A percentile compares a stretch with the other conserved stretches of the same genome.
Evolutionary conservation across 2,888 invertebrate genomes (phyloP).

Genomic region (Isotomurus palustris): DNA sequence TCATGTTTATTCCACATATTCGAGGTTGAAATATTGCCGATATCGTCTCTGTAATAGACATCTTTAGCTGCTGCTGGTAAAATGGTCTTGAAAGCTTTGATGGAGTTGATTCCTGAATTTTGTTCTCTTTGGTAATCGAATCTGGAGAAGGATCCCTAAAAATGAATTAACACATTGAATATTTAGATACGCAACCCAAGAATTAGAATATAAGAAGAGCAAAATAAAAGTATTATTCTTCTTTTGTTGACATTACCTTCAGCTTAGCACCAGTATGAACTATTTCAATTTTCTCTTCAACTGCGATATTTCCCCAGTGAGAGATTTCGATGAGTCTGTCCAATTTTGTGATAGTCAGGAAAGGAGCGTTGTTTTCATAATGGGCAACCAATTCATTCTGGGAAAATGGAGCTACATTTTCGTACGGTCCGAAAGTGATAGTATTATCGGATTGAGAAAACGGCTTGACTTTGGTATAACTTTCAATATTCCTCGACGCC

Average conservation of each 20-base stretch:
- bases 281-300: conserved; percentile 90
- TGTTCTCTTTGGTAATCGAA: conserved; percentile 95
- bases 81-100: conserved; percentile 78
- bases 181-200: too few relatives aligned
- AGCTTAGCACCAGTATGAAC: conserved; percentile 87
- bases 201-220: conserved; percentile 40
- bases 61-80: conserved; percentile 81
- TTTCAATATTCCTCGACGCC: conserved; percentile 73
- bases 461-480: conserved; percentile 76
- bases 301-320: conserved; percentile 98
- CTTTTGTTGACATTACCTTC: conserved; percentile 62
- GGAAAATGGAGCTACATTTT: conserved; percentile 62
- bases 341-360: conserved; percentile 83
- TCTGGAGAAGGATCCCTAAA: conserved; percentile 80
- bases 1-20: conserved; percentile 82
- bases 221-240: too few relatives aligned
- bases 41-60: conserved; percentile 96
- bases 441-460: conserved; percentile 69
- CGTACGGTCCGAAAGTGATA: conserved; percentile 86
- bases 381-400: conserved; percentile 54
- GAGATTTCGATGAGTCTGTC: conserved; percentile 90
- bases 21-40: conserved; percentile 98
- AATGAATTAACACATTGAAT: conserved; percentile 1
- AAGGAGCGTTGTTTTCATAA: conserved; percentile 94
- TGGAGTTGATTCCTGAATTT: conserved; percentile 78